Percentiles rank a stretch among this genome's conserved stretches.
Evolutionary conservation across 1,140 invertebrate genomes (phyloP).

Genomic region (Bombus fervidus): DNA sequence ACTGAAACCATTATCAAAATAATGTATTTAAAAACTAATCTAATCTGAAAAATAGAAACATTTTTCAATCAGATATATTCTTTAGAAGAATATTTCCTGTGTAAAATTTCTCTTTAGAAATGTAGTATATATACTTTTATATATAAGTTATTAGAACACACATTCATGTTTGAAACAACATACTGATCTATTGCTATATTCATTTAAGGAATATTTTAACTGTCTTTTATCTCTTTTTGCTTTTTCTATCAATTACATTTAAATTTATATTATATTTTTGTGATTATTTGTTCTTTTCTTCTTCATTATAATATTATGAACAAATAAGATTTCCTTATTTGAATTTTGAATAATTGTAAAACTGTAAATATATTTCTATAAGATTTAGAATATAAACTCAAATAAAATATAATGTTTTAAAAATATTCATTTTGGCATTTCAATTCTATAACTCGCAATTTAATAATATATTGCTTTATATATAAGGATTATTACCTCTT

Average conservation of each 20-base stretch:
- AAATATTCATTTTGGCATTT: slow-evolving; percentile 55
- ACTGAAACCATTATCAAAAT: slow-evolving; percentile 40
- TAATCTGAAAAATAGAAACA: slow-evolving; percentile 59
- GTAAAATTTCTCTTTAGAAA: slow-evolving; percentile 60
- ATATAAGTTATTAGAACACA: slow-evolving; percentile 63
- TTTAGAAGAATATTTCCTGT: slow-evolving; percentile 53
- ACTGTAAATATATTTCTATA: slow-evolving; percentile 10
- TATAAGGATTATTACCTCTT: slow-evolving; percentile 77
- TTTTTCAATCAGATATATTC: slow-evolving; percentile 54
- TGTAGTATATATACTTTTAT: slow-evolving; percentile 35
- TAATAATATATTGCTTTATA: slow-evolving; percentile 59
- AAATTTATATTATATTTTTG: background rate
- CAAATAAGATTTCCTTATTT: slow-evolving; percentile 18
- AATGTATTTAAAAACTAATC: slow-evolving; percentile 55
- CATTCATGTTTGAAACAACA: slow-evolving; percentile 66
- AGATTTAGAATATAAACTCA: slow-evolving; percentile 7
- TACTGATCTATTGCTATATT: slow-evolving; percentile 68
- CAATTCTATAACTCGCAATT: slow-evolving; percentile 43
- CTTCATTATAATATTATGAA: background rate
- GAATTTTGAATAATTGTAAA: slow-evolving; percentile 4
- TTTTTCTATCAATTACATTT: slow-evolving; percentile 3
- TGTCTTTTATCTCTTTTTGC: background rate
- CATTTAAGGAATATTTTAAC: slow-evolving; percentile 42
- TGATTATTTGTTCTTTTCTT: background rate
- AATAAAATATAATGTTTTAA: slow-evolving; percentile 29